These are phyloP conservation scores for Yoshiicerus persimilis DNA, from an alignment of 1,140 invertebrate species.

Conservation along the genomic window DNA sequence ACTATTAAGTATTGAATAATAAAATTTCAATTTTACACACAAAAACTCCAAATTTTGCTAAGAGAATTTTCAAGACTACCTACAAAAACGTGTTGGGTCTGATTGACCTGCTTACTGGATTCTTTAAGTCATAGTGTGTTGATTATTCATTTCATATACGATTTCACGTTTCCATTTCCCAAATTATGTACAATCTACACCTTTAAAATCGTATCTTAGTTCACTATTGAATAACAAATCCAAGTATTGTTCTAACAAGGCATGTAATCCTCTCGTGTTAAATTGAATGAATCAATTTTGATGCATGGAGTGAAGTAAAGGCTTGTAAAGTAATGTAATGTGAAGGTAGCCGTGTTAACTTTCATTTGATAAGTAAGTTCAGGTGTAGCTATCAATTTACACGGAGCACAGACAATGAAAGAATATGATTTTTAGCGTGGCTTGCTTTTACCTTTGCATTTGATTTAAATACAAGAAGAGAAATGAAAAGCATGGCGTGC, in stretches of 20 bases:
- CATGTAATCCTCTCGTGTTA: background rate
- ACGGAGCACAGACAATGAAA: background rate
- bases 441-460: background rate
- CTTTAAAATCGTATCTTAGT: too few species aligned
- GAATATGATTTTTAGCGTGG: background rate
- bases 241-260: too few species aligned
- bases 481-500: background rate
- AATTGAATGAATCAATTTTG: background rate
- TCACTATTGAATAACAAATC: too few species aligned
- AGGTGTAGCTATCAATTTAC: background rate
- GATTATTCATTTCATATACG: too few species aligned
- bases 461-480: background rate
- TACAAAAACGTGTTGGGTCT: background rate
- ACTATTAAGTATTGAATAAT: background rate
- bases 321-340: background rate
- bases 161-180: too few species aligned
- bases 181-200: too few species aligned
- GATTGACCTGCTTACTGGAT: background rate
- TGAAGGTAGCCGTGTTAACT: background rate
- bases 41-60: too few species aligned
- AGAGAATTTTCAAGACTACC: background rate
- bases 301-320: background rate
- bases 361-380: too few species aligned
- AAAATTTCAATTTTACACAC: background rate
- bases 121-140: too few species aligned